Evolutionary conservation across 2,888 invertebrate species (phyloP).

Genomic region (Nebria salina): DNA sequence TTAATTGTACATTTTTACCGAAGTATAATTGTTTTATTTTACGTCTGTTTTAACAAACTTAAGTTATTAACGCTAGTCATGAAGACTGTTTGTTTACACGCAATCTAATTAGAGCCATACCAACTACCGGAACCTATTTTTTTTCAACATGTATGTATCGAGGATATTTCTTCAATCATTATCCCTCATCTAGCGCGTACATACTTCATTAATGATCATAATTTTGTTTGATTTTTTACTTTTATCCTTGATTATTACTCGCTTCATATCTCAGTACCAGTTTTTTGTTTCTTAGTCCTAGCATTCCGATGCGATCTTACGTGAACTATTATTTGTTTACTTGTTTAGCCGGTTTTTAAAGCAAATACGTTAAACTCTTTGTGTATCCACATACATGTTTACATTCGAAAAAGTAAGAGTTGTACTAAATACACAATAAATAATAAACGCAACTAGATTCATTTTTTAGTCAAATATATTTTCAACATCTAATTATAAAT

Average conservation of each 20-base stretch:
- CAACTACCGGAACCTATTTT: neutral
- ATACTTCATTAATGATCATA: neutral
- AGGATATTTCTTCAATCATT: neutral
- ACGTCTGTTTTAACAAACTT: neutral
- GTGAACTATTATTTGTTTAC: neutral
- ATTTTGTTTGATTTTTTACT: neutral
- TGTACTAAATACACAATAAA: neutral
- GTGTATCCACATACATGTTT: neutral
- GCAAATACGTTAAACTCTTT: neutral
- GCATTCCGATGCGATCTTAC: neutral
- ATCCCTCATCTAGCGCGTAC: neutral
- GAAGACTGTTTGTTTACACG: neutral
- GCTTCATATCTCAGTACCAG: neutral
- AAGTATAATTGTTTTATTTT: neutral
- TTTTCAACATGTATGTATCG: neutral
- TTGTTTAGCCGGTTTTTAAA: neutral
- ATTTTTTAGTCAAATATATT: neutral
- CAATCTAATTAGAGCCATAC: neutral
- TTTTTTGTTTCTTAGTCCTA: neutral
- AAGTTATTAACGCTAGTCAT: neutral
- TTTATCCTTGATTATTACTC: conserved; percentile 1
- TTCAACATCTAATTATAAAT: neutral
- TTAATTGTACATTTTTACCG: neutral
- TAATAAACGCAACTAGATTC: neutral
- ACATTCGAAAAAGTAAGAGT: neutral